Evolutionary conservation across 2,113 vertebrate species (phyloP), one percentile per base, ranked within the genome.

Genomic region (Bucco capensis): DNA sequence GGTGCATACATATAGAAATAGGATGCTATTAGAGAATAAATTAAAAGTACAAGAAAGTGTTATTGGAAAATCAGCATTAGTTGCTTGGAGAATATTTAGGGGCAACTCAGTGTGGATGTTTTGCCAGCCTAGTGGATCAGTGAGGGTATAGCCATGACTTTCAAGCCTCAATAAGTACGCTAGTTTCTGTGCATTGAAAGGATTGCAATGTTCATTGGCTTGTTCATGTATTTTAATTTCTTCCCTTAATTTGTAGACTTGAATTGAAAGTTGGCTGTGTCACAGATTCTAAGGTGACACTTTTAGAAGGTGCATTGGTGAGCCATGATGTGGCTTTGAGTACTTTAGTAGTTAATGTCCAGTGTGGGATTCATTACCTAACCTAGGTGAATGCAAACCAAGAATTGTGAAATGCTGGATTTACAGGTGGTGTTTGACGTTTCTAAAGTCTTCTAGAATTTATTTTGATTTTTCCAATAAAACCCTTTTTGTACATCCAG

Each of bases 391-490:
- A 79, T 89, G 77, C 93, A 69, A 92, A 90, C 1, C 38, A 77
- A 92, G 64, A 94, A 89, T 95, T 96, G 95, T 97, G 97, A 97
- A 98, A 97, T 97, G 96, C 87, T 97, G 97, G 96, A 97, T 87
- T 95, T 97, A 96, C 96, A 98, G 97, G 97, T 98, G 96, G 91
- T 96, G 70, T 87, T 97, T 96, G 94, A 94, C 57, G 90, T 83
- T 82, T 88, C 86, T 95, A 94, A 92, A 94, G 53, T 94, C 49
- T 94, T 30, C 51, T 96, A 93, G 83, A 96, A 81, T 73, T 94
- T 79, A 91, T 91, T 95, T 90, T 71, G 46, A 86, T 33, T 71
- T 90, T 86, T 86, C 60, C 53, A 66, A 8, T 76, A 77, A 88
- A 83, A 4, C 19, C 22, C 8, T 62, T 91, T 87, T 84, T 21